Evolutionary conservation across 2,113 vertebrate genomes (phyloP).

Genomic region (Thamnaconus septentrionalis): DNA sequence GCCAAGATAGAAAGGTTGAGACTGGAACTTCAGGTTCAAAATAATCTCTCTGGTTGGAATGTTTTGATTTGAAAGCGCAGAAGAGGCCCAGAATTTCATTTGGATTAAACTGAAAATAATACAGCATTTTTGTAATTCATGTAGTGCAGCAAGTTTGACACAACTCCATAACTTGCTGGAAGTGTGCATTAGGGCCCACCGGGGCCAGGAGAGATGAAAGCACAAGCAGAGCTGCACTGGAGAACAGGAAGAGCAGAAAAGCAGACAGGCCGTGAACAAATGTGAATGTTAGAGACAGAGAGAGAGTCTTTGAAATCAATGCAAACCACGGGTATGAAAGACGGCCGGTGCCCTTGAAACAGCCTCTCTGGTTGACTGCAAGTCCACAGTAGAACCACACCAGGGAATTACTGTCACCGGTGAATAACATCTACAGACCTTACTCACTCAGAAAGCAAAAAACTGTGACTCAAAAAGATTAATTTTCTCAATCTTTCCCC

Average conservation of each 20-base stretch:
- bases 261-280: constrained; percentile 17
- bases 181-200: background rate
- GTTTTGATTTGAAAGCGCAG: background rate
- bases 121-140: background rate
- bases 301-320: constrained; percentile 68
- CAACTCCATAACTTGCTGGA: background rate
- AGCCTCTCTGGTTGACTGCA: constrained; percentile 20
- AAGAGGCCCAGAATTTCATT: background rate
- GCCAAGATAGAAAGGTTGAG: too few species aligned
- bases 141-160: background rate
- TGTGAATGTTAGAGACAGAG: constrained; percentile 30
- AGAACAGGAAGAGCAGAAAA: background rate
- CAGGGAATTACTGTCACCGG: background rate
- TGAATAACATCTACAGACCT: background rate
- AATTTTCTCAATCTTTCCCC: too few species aligned
- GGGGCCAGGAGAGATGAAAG: background rate
- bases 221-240: background rate
- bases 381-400: constrained; percentile 12
- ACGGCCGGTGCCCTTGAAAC: constrained; percentile 63
- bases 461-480: too few species aligned
- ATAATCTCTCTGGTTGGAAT: too few species aligned
- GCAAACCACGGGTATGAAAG: constrained; percentile 51
- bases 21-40: too few species aligned
- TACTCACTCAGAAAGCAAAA: too few species aligned
- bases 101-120: background rate